These are phyloP conservation scores for Anguilla japonica DNA, from an alignment of 2,113 vertebrate species.

Conservation along the genomic window DNA sequence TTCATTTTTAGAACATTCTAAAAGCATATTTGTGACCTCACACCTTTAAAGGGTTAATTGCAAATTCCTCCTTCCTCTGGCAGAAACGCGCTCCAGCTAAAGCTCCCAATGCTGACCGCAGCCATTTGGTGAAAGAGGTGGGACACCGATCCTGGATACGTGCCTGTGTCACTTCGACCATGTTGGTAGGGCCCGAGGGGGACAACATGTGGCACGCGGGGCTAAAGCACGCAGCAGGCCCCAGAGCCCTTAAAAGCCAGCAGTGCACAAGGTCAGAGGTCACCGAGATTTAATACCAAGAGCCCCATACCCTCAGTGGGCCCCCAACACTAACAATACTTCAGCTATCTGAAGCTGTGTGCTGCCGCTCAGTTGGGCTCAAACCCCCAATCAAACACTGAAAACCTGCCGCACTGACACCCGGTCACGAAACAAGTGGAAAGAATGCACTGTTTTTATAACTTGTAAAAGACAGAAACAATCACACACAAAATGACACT, in stretches of 20 bases:
- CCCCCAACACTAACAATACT: neutral
- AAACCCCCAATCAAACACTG: neutral
- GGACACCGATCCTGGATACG: neutral
- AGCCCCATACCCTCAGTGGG: neutral
- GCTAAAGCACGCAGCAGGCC: neutral
- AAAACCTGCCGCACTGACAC: neutral
- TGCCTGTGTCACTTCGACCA: neutral
- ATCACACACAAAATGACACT: too few species aligned
- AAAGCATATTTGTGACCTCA: too few species aligned
- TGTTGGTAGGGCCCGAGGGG: neutral
- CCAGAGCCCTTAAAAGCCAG: neutral
- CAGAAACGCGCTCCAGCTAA: neutral
- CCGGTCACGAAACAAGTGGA: neutral
- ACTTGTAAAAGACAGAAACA: too few species aligned
- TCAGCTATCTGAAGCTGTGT: neutral
- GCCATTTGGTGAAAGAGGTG: neutral
- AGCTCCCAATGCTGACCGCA: neutral
- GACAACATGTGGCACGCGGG: neutral
- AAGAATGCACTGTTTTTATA: too few species aligned
- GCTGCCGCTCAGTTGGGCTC: neutral
- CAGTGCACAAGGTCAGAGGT: neutral
- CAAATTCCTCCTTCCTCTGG: neutral
- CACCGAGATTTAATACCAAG: neutral
- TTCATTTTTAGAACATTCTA: too few species aligned
- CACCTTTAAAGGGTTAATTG: neutral